Conservation (phyloP, 92 coral and sea anemone genomes). For the Paragorgia papillata region DNA sequence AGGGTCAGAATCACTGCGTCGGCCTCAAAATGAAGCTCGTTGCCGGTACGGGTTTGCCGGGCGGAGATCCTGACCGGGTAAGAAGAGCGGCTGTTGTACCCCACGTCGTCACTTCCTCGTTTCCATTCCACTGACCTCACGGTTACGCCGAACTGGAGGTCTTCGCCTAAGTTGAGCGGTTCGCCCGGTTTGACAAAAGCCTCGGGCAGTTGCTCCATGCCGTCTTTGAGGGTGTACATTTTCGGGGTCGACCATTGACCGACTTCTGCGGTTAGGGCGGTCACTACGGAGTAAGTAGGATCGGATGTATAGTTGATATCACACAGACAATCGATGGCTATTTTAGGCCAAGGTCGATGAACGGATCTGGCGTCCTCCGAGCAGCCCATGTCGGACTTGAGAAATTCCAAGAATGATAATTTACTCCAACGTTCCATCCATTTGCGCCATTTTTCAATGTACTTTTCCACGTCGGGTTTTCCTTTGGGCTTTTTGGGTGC, state of each 20-base stretch:
- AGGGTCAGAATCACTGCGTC: slow-evolving; percentile 57
- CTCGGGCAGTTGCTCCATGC: slow-evolving; percentile 25
- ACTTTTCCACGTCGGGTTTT: background rate
- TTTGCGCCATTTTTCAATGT: slow-evolving; percentile 17
- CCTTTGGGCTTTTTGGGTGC: slow-evolving; percentile 9
- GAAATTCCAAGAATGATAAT: slow-evolving; percentile 27
- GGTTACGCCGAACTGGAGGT: slow-evolving; percentile 13
- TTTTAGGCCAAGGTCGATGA: slow-evolving; percentile 31
- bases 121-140: slow-evolving; percentile 18
- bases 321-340: slow-evolving; percentile 20
- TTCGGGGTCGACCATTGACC: slow-evolving; percentile 35
- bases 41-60: slow-evolving; percentile 29
- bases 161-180: slow-evolving; percentile 7
- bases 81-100: background rate
- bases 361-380: background rate
- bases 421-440: slow-evolving; percentile 45
- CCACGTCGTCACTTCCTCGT: background rate
- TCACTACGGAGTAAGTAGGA: slow-evolving; percentile 1
- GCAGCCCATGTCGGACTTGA: slow-evolving; percentile 4
- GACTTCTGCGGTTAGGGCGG: slow-evolving; percentile 4
- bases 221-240: slow-evolving; percentile 20
- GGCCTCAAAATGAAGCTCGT: slow-evolving; percentile 43
- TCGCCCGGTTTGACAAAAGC: slow-evolving; percentile 18
- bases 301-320: slow-evolving; percentile 1
- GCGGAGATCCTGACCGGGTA: slow-evolving; percentile 25